A percentile compares a stretch with the other conserved stretches of the same genome.
phyloP scores from a whole-genome alignment of 2,797 vertebrate genomes.

The Clamator glandarius region DNA sequence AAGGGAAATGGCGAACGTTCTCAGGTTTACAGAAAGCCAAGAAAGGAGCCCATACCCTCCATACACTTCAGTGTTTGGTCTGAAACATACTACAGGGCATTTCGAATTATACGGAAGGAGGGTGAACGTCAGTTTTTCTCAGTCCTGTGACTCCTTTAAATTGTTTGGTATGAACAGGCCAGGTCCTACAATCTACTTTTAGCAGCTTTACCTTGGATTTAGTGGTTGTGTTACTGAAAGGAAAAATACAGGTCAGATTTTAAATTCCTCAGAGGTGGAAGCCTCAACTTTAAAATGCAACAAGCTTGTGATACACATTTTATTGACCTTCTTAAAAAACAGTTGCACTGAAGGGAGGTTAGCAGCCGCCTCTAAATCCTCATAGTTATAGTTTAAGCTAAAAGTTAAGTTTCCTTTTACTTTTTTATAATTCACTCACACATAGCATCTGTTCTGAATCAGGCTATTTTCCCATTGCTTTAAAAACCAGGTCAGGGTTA shows the following conservation, averaged over 20 bases:
- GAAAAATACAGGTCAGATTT: slow-evolving; percentile 27
- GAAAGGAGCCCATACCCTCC: neutral
- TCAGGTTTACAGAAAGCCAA: neutral
- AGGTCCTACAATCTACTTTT: neutral
- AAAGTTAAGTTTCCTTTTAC: slow-evolving; percentile 70
- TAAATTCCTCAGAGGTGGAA: slow-evolving; percentile 38
- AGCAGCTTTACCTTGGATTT: neutral
- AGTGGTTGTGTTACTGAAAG: neutral
- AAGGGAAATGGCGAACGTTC: neutral
- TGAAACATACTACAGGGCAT: neutral
- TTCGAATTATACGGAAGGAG: neutral
- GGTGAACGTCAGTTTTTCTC: neutral
- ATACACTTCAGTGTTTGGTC: neutral
- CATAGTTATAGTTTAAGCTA: slow-evolving; percentile 65
- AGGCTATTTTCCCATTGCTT: slow-evolving; percentile 78
- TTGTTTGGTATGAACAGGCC: neutral
- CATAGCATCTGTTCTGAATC: slow-evolving; percentile 79
- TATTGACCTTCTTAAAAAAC: slow-evolving; percentile 65
- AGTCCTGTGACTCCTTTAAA: neutral
- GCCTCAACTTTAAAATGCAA: slow-evolving; percentile 14
- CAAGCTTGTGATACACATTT: neutral
- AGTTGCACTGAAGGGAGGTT: slow-evolving; percentile 54
- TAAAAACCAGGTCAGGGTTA: slow-evolving; percentile 79
- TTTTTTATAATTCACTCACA: slow-evolving; percentile 61
- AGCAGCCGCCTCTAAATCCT: slow-evolving; percentile 61